Evolutionary conservation across 2,888 invertebrate genomes (phyloP).

Genomic region (Limnephilus lunatus): DNA sequence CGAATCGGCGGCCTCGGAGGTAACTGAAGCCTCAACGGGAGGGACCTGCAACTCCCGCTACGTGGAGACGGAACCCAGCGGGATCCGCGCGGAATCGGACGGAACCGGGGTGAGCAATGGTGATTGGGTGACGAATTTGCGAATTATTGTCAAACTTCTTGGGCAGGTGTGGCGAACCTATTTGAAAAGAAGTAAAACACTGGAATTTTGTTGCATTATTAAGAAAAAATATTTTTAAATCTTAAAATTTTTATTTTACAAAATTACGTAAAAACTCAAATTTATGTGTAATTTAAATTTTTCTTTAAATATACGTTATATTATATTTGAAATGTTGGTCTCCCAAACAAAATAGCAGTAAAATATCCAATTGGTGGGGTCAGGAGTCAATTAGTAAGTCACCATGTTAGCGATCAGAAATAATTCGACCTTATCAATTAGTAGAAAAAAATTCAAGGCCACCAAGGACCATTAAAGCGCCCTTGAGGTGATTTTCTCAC

Average conservation of each 20-base stretch:
- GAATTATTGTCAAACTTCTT: not conserved
- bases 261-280: too few species aligned
- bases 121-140: not conserved
- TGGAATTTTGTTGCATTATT: not conserved
- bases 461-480: not conserved
- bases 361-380: not conserved
- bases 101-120: not conserved
- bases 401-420: not conserved
- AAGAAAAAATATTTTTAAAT: not conserved
- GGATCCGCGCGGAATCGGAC: not conserved
- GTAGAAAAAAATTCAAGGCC: not conserved
- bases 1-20: constrained; percentile 6
- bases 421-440: not conserved
- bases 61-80: not conserved
- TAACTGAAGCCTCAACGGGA: constrained; percentile 49
- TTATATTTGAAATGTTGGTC: not conserved
- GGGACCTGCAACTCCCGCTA: not conserved
- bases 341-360: not conserved
- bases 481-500: too few species aligned
- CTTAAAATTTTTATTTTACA: too few species aligned
- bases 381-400: not conserved
- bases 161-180: not conserved
- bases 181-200: not conserved
- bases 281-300: not conserved
- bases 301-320: too few species aligned